Base-by-base conservation (phyloP, 2,113 vertebrate genomes). In the Anoura caudifer region DNA sequence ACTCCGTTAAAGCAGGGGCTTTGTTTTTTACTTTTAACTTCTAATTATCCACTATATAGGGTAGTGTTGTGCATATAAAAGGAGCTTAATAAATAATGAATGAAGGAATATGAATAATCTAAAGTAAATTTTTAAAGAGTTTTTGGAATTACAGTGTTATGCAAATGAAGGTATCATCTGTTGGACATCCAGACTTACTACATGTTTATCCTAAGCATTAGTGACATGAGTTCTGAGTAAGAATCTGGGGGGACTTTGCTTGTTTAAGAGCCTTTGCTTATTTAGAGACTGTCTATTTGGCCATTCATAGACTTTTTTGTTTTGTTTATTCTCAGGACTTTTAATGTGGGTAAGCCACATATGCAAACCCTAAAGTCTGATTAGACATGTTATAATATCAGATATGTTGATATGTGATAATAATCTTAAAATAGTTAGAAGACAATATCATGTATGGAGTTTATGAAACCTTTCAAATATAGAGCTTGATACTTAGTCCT, bases 321-420 rank as follows among this genome's bases (percentile, higher is more conserved):
- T 97, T 65, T 92, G 31, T 86, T 97, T 95, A 83, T 95, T 87
- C n/a, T 96, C 7, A 82, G 14, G 22, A 65, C 16, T 54, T 95
- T 97, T 83, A 61, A 33, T 63, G 61, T 86, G 43, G 31, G 24
- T 87, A 14, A 96, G 16, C 9, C 20, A 97, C 45, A 86, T 86
- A 19, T 69, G 13, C 72, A 87, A 91, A 76, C 69, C 41, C 52
- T 67, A 92, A 92, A 33, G 50, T 75, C 70, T 77, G 28, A 91
- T 87, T 75, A 93, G 63, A 89, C 17, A 43, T 89, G 69, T 79
- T 69, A 24, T 73, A 54, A 69, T 63, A 33, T 81, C 20, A 59
- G 85, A n/a, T 84, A 85, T 69, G 12, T 82, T 77, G 45, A 47
- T 85, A 63, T 82, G 41, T 54, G 41, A 36, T 70, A 73, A 24